These are phyloP conservation scores for Cheilosia impressa DNA, from an alignment of 2,888 invertebrate species.

Conservation along the genomic window DNA sequence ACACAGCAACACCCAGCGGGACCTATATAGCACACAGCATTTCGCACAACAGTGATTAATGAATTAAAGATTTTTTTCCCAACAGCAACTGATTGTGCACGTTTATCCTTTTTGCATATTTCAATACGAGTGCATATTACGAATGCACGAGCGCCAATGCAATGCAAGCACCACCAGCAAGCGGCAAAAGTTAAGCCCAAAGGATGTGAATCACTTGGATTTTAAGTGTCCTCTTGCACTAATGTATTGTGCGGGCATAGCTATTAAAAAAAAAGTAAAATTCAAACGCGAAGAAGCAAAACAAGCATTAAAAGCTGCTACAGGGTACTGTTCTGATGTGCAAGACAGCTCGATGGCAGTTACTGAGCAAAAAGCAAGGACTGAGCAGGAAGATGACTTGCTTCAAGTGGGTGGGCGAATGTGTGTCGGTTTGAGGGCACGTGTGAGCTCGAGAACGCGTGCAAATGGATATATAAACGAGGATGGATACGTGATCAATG, in stretches of 20 bases:
- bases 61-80: slow-evolving; percentile 58
- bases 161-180: background rate
- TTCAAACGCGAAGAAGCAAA: background rate
- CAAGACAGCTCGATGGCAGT: background rate
- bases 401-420: background rate
- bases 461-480: slow-evolving; percentile 11
- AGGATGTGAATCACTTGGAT: slow-evolving; percentile 35
- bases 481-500: slow-evolving; percentile 27
- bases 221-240: slow-evolving; percentile 36
- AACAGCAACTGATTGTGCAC: slow-evolving; percentile 60
- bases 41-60: slow-evolving; percentile 45
- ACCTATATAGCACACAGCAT: background rate
- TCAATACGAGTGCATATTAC: slow-evolving; percentile 24
- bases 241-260: slow-evolving; percentile 38
- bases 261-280: slow-evolving; percentile 19
- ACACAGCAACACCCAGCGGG: slow-evolving; percentile 11
- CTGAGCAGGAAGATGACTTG: background rate
- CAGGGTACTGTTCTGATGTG: slow-evolving; percentile 1
- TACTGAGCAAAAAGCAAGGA: background rate
- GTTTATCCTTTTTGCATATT: slow-evolving; percentile 55
- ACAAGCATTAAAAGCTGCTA: slow-evolving; percentile 21
- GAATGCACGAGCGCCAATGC: slow-evolving; percentile 22
- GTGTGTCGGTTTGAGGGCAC: slow-evolving; percentile 1
- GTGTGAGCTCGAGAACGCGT: slow-evolving; percentile 18
- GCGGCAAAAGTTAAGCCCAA: background rate